Base-by-base conservation (phyloP, 2,888 invertebrate species). In the Clostera curtula region DNA sequence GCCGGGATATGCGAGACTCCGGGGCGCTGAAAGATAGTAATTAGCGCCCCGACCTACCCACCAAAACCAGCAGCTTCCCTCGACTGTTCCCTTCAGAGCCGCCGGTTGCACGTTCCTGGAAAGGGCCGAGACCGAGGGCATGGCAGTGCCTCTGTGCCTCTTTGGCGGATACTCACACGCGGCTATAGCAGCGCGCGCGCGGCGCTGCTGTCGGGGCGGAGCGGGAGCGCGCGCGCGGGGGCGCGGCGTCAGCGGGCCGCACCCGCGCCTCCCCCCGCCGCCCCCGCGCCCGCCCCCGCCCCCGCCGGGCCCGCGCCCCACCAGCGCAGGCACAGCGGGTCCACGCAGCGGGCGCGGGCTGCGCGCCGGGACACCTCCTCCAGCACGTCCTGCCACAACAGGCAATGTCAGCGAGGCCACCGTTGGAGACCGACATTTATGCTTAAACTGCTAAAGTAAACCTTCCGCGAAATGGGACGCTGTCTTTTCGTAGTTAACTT, bases 281-380 rank as follows among this genome's bases (percentile, higher is more conserved):
- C 45, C 40, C 43, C 36, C 30, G 53, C 52, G 42, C 44, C 57
- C 43, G 95, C 95, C n/a, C n/a, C n/a, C n/a, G n/a, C n/a, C n/a
- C n/a, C n/a, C n/a, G n/a, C n/a, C n/a, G n/a, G n/a, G 29, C 38
- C 45, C 12, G 41, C 43, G 14, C 56, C 56, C 68, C 89, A 91
- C 97, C 97, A 97, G 60, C 93, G 90, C 67, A 97, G 87, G 80
- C 92, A 94, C 50, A 87, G 83, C 27, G 92, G 89, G 80, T 97
- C 97, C 57, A 97, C 95, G 83, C 92, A 91, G 64, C 95, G 93
- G 56, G 93, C 90, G 56, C 93, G 90, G 20, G 92, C 92, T 18
- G 92, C 91, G 28, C 95, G 90, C 28, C 96, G 93, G 31, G 92
- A 89, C 69, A 94, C 96, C 59, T 97, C 97, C 61, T 97, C 97